Conservation (phyloP, 2,888 invertebrate genomes). For the Catocala fraxini region DNA sequence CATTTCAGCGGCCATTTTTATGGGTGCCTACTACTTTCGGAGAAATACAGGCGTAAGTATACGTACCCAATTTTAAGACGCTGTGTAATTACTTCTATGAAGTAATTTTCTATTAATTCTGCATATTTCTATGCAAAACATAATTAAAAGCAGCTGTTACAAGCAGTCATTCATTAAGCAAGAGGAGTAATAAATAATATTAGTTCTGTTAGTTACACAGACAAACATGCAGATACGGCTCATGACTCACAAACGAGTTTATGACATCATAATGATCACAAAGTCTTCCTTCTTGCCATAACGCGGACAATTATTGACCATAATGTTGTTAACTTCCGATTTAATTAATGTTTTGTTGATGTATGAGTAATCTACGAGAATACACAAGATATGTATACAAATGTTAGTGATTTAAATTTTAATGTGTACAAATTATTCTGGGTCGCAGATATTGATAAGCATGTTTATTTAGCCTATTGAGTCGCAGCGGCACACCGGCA, state of each 20-base stretch:
- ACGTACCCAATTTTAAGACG: too few relatives aligned
- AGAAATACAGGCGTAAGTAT: too few relatives aligned
- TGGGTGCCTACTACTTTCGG: too few relatives aligned
- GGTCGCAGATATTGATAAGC: too few relatives aligned
- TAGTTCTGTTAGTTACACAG: constrained; percentile 2
- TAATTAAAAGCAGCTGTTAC: neutral
- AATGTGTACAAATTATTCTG: too few relatives aligned
- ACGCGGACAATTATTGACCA: neutral
- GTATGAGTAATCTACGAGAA: neutral
- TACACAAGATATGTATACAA: too few relatives aligned
- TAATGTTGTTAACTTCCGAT: constrained; percentile 2
- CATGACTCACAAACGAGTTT: constrained; percentile 9
- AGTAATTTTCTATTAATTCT: too few relatives aligned
- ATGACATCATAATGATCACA: constrained; percentile 6
- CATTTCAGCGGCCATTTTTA: too few relatives aligned
- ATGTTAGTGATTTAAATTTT: too few relatives aligned
- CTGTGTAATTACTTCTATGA: too few relatives aligned
- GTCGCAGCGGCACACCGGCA: too few relatives aligned
- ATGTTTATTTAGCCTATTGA: too few relatives aligned
- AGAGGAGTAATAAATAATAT: constrained; percentile 5
- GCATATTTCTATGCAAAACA: neutral
- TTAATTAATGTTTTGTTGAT: constrained; percentile 1
- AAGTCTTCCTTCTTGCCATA: constrained; percentile 3
- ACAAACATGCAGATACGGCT: constrained; percentile 12
- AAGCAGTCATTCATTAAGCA: constrained; percentile 5